Evolutionary conservation across 2,797 vertebrate species (phyloP).

Genomic region (Galago senegalensis): DNA sequence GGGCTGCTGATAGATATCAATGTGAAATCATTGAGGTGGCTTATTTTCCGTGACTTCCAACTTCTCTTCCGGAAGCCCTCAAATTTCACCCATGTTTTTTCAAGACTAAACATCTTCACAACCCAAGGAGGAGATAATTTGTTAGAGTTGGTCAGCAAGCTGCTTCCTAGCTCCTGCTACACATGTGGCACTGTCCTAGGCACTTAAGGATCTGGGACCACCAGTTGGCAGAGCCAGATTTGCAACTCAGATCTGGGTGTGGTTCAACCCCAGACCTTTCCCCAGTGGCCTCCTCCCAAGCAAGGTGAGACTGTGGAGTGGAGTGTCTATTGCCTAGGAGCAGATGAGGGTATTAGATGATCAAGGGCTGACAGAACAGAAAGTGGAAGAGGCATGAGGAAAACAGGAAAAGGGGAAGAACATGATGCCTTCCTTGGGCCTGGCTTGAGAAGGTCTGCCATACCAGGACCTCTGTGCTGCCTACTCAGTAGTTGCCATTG

Average conservation of each 20-base stretch:
- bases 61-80: not conserved
- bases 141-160: not conserved
- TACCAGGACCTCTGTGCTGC: fast-evolving
- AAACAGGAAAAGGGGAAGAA: not conserved
- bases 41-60: not conserved
- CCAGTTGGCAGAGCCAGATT: not conserved
- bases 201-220: not conserved
- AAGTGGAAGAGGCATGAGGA: not conserved
- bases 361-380: not conserved
- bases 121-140: not conserved
- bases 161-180: not conserved
- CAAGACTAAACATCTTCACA: not conserved
- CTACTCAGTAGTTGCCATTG: not conserved
- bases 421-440: not conserved
- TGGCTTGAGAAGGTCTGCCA: not conserved
- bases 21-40: not conserved
- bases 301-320: not conserved
- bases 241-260: not conserved
- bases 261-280: not conserved
- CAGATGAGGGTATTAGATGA: not conserved
- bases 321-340: not conserved
- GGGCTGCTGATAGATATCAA: not conserved
- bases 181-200: not conserved
- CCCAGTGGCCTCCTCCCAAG: not conserved
- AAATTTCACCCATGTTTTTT: not conserved